Evolutionary conservation across 1,140 invertebrate species (phyloP).

Genomic region (Triops cancriformis): DNA sequence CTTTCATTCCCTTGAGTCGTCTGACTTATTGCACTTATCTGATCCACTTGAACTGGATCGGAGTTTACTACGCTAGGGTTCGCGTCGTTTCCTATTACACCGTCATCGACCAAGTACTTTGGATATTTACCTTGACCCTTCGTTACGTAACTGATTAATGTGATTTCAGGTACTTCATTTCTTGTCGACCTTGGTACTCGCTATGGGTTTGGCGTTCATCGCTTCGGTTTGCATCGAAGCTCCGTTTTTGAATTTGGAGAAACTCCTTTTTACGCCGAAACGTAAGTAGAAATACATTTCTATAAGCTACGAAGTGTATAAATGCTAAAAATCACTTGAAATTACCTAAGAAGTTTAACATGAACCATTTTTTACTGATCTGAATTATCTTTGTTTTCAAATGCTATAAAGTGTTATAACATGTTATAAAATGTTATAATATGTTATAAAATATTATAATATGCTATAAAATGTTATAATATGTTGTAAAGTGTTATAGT

Average conservation of each 20-base stretch:
- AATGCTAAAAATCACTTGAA: too few species aligned
- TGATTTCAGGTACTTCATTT: background rate
- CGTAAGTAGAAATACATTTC: too few species aligned
- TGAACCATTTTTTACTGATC: too few species aligned
- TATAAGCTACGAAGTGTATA: too few species aligned
- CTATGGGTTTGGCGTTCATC: constrained; percentile 19
- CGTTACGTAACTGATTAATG: background rate
- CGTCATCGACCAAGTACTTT: background rate
- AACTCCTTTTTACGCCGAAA: constrained; percentile 12
- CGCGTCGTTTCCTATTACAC: constrained; percentile 57
- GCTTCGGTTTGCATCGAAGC: constrained; percentile 24
- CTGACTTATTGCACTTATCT: constrained; percentile 85
- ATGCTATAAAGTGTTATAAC: too few species aligned
- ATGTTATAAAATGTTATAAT: too few species aligned
- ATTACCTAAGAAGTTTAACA: too few species aligned
- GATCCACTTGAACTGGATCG: constrained; percentile 75
- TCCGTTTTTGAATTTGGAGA: constrained; percentile 24
- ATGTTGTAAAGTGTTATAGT: too few species aligned
- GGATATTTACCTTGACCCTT: background rate
- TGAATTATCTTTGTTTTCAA: too few species aligned
- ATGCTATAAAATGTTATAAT: too few species aligned
- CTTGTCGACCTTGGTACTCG: constrained; percentile 8
- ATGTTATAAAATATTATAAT: too few species aligned
- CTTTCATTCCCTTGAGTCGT: constrained; percentile 70
- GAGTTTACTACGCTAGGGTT: constrained; percentile 61